These are phyloP conservation scores for Parauchenoglanis ngamensis DNA, from an alignment of 2,797 vertebrate genomes.

Conservation along the genomic window DNA sequence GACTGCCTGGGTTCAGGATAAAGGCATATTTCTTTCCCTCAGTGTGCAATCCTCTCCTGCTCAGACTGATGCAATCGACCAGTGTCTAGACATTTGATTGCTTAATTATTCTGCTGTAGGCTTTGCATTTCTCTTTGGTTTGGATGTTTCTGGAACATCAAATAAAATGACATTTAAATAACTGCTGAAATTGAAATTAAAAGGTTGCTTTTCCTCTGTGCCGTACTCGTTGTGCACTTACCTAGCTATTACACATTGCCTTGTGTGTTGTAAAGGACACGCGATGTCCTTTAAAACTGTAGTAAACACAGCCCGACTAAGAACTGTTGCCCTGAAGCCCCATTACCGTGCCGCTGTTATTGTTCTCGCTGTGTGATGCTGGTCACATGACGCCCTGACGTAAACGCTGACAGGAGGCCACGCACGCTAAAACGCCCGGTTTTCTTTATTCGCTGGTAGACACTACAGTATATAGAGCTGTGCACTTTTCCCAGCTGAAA, in stretches of 20 bases:
- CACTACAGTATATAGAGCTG: neutral
- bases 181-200: neutral
- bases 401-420: neutral
- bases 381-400: neutral
- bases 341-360: too few relatives aligned
- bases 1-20: slow-evolving; percentile 12
- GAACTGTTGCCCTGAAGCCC: neutral
- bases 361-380: neutral
- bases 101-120: slow-evolving; percentile 13
- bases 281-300: neutral
- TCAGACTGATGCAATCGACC: slow-evolving; percentile 36
- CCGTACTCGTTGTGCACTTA: neutral
- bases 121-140: slow-evolving; percentile 34
- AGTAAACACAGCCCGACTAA: neutral
- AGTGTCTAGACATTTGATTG: slow-evolving; percentile 39
- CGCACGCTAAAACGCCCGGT: neutral
- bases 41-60: slow-evolving; percentile 21
- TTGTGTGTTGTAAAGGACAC: neutral
- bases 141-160: neutral
- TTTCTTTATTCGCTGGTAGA: neutral
- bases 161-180: neutral
- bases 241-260: neutral
- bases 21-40: slow-evolving; percentile 18
- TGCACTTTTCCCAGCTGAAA: neutral
- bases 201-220: neutral